phyloP scores from a whole-genome alignment of 2,113 vertebrate genomes.

The Calidris pugnax region DNA sequence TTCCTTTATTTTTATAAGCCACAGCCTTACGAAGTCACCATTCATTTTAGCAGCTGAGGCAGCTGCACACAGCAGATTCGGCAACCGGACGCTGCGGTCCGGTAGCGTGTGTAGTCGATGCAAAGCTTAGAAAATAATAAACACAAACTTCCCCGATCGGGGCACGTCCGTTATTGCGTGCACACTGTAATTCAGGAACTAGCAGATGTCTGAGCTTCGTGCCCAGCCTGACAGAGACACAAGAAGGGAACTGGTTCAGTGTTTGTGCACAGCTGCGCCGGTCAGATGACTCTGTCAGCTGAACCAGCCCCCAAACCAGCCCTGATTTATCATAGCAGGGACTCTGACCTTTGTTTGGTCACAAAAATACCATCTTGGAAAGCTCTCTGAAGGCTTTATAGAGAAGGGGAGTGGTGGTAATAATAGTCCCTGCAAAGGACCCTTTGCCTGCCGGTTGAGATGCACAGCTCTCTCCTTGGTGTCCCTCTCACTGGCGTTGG shows the following conservation, averaged over 20 bases:
- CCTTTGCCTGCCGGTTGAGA: not conserved
- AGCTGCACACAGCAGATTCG: slow-evolving; percentile 42
- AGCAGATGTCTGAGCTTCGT: slow-evolving; percentile 81
- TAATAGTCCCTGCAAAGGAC: not conserved
- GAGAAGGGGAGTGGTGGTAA: not conserved
- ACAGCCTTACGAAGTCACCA: slow-evolving; percentile 8
- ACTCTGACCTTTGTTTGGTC: slow-evolving; percentile 63
- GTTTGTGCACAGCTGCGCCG: slow-evolving; percentile 76
- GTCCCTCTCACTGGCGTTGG: not conserved
- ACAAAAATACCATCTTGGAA: slow-evolving; percentile 61
- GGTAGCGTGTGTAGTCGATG: slow-evolving; percentile 27
- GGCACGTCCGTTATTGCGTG: slow-evolving; percentile 5
- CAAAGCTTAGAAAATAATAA: slow-evolving; percentile 64
- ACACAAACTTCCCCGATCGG: not conserved
- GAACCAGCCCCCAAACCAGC: slow-evolving; percentile 71
- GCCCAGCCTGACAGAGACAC: slow-evolving; percentile 60
- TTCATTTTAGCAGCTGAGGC: not conserved
- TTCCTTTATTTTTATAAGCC: not conserved
- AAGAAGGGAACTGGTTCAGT: slow-evolving; percentile 67
- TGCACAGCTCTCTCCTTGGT: not conserved
- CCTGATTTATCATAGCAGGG: slow-evolving; percentile 69
- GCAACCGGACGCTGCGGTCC: not conserved
- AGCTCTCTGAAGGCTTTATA: slow-evolving; percentile 50
- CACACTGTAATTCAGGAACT: slow-evolving; percentile 71
- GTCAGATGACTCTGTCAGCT: slow-evolving; percentile 80